Conservation (phyloP, 2,888 invertebrate genomes). For the Syrphus vitripennis region DNA sequence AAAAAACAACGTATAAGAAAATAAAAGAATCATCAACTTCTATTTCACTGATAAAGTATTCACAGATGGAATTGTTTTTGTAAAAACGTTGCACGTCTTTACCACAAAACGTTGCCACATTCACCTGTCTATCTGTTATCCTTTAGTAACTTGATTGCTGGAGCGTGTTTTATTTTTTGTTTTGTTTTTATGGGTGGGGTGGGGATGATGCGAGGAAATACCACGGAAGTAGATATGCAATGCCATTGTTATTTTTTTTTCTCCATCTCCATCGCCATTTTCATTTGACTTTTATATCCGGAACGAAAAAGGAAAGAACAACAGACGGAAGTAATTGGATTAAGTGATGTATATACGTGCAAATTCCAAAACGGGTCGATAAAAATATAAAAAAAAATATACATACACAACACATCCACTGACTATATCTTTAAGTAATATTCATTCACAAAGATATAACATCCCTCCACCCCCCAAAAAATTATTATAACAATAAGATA, state of each 20-base stretch:
- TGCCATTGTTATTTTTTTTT: slow-evolving; percentile 17
- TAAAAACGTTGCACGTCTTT: slow-evolving; percentile 63
- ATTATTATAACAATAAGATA: slow-evolving; percentile 49
- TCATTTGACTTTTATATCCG: slow-evolving; percentile 30
- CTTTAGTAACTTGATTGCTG: slow-evolving; percentile 52
- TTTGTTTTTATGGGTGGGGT: slow-evolving; percentile 1
- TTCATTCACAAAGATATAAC: background rate
- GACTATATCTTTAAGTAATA: background rate
- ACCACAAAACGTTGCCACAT: slow-evolving; percentile 63
- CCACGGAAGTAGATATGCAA: slow-evolving; percentile 5
- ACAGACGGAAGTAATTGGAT: slow-evolving; percentile 68
- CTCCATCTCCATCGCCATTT: slow-evolving; percentile 8
- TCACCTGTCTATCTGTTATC: slow-evolving; percentile 66
- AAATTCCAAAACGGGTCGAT: slow-evolving; percentile 29
- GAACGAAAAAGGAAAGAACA: slow-evolving; percentile 38
- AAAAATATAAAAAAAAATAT: slow-evolving; percentile 13
- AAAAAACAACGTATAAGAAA: background rate
- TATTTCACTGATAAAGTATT: background rate
- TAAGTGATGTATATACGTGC: slow-evolving; percentile 47
- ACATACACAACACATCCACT: background rate
- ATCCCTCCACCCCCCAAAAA: slow-evolving; percentile 17
- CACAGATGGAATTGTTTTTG: slow-evolving; percentile 18
- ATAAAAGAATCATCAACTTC: slow-evolving; percentile 56
- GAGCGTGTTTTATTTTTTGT: slow-evolving; percentile 16
- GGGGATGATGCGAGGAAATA: background rate